Evolutionary conservation across 2,797 vertebrate species (phyloP).

Genomic region (Gambusia yucatana): DNA sequence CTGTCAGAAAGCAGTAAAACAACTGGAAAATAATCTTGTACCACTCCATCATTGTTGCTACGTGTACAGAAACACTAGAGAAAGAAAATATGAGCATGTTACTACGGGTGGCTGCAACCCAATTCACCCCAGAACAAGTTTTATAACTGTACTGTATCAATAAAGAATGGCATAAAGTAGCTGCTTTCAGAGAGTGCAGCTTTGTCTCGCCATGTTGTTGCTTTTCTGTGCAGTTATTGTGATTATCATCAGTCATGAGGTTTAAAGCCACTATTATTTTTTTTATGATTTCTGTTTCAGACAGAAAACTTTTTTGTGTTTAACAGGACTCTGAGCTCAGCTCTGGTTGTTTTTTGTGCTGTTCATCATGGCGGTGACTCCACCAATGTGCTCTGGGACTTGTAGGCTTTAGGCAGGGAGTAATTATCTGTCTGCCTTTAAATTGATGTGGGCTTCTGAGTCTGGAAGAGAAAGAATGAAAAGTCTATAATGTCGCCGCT

Average conservation of each 20-base stretch:
- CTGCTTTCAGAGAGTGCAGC: not conserved
- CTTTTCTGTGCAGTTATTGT: slow-evolving; percentile 24
- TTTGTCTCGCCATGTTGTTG: slow-evolving; percentile 13
- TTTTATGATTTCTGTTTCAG: not conserved
- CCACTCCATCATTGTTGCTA: not conserved
- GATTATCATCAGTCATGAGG: slow-evolving; percentile 22
- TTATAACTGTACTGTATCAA: not conserved
- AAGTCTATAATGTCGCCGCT: slow-evolving; percentile 14
- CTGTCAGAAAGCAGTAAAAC: slow-evolving; percentile 6
- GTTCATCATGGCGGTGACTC: slow-evolving; percentile 22
- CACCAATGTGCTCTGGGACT: slow-evolving; percentile 34
- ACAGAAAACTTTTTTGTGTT: slow-evolving; percentile 30
- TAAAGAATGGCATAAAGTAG: not conserved
- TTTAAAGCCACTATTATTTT: slow-evolving; percentile 14
- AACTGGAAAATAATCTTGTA: not conserved
- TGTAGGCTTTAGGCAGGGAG: slow-evolving; percentile 29
- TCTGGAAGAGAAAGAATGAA: slow-evolving; percentile 6
- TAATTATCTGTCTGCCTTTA: slow-evolving; percentile 45
- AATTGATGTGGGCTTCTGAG: slow-evolving; percentile 25
- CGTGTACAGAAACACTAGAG: not conserved
- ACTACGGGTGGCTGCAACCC: no score
- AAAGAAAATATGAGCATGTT: not conserved
- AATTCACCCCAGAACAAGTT: not conserved
- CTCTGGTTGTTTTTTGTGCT: slow-evolving; percentile 25
- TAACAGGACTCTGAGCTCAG: slow-evolving; percentile 5